Percentiles rank a stretch among this genome's conserved stretches.
These are phyloP conservation scores for Trogon melanurus DNA, from an alignment of 2,113 vertebrate genomes.

Conservation along the genomic window DNA sequence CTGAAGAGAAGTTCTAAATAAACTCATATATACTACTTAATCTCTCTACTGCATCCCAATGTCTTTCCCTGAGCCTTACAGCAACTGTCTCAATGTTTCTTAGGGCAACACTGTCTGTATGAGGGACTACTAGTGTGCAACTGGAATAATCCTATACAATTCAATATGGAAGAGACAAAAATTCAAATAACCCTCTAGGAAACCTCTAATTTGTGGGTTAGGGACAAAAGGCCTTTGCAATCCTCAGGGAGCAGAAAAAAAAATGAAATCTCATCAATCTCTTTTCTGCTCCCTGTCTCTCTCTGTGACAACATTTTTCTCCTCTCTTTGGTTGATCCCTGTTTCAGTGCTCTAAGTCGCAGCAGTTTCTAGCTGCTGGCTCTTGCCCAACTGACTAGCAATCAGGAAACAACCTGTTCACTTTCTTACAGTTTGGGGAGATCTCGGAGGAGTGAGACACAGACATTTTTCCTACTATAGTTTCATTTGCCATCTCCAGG, in stretches of 20 bases:
- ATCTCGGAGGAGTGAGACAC: not conserved
- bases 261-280: not conserved
- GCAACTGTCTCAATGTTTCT: too few species aligned
- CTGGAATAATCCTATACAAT: not conserved
- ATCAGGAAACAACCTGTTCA: not conserved
- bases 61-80: not conserved
- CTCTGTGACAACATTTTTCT: not conserved
- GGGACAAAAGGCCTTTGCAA: not conserved
- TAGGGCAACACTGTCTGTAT: not conserved
- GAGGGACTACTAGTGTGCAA: not conserved
- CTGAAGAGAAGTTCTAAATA: not conserved
- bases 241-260: not conserved
- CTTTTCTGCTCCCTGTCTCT: not conserved
- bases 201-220: not conserved
- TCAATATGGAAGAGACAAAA: not conserved
- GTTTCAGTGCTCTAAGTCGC: fast-evolving
- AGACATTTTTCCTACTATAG: constrained; percentile 12
- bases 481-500: constrained; percentile 15
- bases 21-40: not conserved
- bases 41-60: not conserved
- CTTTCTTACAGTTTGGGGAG: not conserved
- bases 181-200: not conserved
- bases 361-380: not conserved
- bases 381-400: not conserved
- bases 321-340: not conserved